phyloP scores from a whole-genome alignment of 2,113 vertebrate species.

The Prunella fulvescens region DNA sequence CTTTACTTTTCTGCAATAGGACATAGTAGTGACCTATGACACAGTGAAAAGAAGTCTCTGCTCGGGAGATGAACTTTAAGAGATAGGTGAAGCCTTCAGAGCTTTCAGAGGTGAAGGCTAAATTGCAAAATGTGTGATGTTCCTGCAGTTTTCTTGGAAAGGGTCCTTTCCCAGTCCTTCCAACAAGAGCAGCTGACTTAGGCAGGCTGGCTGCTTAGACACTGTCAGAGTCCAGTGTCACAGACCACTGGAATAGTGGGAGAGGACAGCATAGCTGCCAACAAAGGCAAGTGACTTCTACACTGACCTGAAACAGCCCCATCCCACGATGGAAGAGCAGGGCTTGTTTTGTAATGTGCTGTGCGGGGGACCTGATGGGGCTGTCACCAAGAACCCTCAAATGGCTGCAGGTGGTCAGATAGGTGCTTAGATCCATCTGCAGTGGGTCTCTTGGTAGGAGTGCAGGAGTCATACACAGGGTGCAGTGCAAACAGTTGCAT shows the following conservation, averaged over 20 bases:
- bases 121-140: neutral
- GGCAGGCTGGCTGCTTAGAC: neutral
- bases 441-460: neutral
- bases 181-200: neutral
- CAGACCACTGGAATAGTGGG: neutral
- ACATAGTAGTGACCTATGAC: neutral
- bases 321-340: neutral
- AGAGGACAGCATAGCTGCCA: neutral
- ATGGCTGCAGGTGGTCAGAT: neutral
- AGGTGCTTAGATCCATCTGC: neutral
- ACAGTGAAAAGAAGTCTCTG: neutral
- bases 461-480: rapidly evolving
- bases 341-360: neutral
- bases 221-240: neutral
- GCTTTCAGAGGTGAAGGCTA: neutral
- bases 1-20: neutral
- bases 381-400: neutral
- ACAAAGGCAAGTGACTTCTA: neutral
- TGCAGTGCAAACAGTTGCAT: neutral
- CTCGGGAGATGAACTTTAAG: neutral
- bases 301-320: rapidly evolving
- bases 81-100: neutral
- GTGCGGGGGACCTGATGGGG: rapidly evolving
- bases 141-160: neutral
- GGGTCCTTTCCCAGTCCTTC: neutral